Conservation (phyloP, 2,888 invertebrate genomes). For the Pollenia angustigena region DNA sequence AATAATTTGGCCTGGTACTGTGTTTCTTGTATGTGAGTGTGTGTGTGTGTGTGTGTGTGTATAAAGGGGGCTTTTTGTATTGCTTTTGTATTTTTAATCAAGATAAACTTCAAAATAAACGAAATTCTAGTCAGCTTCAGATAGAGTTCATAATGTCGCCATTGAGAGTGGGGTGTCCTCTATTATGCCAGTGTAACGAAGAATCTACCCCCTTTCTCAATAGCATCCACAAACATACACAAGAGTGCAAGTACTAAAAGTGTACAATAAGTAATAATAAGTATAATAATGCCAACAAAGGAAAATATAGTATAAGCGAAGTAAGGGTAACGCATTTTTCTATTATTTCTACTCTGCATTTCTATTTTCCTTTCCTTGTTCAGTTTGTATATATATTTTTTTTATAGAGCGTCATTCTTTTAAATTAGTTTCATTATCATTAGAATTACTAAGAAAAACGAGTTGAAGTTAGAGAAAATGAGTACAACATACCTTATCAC, state of each 20-base stretch:
- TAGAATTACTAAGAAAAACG: conserved; percentile 74
- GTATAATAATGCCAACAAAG: conserved; percentile 11
- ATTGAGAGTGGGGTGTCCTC: conserved; percentile 25
- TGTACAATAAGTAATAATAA: conserved; percentile 3
- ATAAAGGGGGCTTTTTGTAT: background rate
- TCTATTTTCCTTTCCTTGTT: background rate
- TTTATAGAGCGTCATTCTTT: conserved; percentile 71
- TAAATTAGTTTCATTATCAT: conserved; percentile 79
- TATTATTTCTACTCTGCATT: background rate
- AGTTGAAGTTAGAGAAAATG: conserved; percentile 69
- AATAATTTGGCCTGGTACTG: conserved; percentile 51
- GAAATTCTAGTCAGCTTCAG: conserved; percentile 30
- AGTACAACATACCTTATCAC: conserved; percentile 74
- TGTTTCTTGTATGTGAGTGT: conserved; percentile 10
- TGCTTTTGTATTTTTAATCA: conserved; percentile 58
- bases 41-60: background rate
- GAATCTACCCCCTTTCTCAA: conserved; percentile 20
- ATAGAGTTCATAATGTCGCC: conserved; percentile 53
- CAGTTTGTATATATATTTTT: background rate
- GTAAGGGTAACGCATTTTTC: conserved; percentile 12
- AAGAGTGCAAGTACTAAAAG: conserved; percentile 29
- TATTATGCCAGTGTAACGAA: conserved; percentile 33
- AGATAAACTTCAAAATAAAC: conserved; percentile 62
- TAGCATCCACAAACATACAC: background rate
- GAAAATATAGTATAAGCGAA: background rate